Evolutionary conservation across 2,888 invertebrate species (phyloP).

Genomic region (Eugnorisma glareosa): DNA sequence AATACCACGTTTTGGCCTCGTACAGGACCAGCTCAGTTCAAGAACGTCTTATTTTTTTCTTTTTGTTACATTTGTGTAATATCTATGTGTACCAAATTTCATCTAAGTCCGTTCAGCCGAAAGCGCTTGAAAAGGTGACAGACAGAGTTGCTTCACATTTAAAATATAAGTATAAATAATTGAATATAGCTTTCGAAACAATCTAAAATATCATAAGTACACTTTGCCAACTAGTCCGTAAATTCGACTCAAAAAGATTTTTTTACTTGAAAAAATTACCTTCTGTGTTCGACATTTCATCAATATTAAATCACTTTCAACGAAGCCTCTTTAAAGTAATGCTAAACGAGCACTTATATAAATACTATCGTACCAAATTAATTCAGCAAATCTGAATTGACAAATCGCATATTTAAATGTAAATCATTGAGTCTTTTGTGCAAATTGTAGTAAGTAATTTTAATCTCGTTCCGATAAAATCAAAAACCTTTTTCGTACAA

Average conservation of each 20-base stretch:
- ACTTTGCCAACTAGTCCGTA: too few relatives aligned
- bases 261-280: not conserved
- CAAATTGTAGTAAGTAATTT: constrained; percentile 33
- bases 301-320: not conserved
- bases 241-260: not conserved
- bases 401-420: constrained; percentile 39
- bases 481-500: constrained; percentile 35
- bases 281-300: not conserved
- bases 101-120: not conserved
- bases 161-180: too few relatives aligned
- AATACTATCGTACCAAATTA: constrained; percentile 27
- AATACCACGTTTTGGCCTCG: too few relatives aligned
- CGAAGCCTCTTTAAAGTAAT: not conserved
- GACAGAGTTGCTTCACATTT: too few relatives aligned
- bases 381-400: constrained; percentile 27
- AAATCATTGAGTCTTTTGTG: constrained; percentile 29
- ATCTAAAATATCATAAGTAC: too few relatives aligned
- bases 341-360: constrained; percentile 6
- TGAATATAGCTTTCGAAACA: too few relatives aligned
- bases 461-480: constrained; percentile 40
- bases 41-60: too few relatives aligned
- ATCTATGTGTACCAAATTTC: not conserved
- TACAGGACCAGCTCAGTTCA: too few relatives aligned
- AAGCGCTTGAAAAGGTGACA: not conserved
- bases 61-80: too few relatives aligned